Evolutionary conservation across 2,888 invertebrate genomes (phyloP).

Genomic region (Drosophila mulleri): DNA sequence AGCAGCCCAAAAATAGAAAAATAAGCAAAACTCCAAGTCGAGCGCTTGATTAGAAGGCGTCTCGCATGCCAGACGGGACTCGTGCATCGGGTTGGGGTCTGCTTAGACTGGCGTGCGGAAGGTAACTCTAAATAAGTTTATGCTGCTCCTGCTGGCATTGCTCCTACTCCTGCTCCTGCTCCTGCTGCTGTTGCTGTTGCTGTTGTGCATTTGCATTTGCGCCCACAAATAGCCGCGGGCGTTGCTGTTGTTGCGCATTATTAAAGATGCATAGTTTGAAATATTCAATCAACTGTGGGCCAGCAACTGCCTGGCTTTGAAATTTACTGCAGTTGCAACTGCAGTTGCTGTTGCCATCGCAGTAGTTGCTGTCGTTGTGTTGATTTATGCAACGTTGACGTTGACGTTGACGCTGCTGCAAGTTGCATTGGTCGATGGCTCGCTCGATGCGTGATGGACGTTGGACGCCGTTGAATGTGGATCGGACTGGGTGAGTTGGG

Average conservation of each 20-base stretch:
- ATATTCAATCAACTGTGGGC: constrained; percentile 76
- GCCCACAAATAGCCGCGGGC: constrained; percentile 72
- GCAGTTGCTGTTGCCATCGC: constrained; percentile 9
- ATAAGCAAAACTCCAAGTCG: constrained; percentile 7
- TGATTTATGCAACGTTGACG: constrained; percentile 71
- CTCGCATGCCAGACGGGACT: constrained; percentile 12
- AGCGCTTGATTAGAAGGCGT: constrained; percentile 35
- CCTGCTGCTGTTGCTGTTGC: background rate
- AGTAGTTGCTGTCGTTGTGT: constrained; percentile 48
- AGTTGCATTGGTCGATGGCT: constrained; percentile 63
- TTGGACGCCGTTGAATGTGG: constrained; percentile 23
- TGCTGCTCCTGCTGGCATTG: background rate
- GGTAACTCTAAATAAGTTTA: constrained; percentile 38
- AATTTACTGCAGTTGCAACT: constrained; percentile 44
- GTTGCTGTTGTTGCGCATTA: constrained; percentile 69
- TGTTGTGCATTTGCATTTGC: constrained; percentile 48
- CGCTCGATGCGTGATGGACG: constrained; percentile 53
- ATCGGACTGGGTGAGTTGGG: constrained; percentile 41
- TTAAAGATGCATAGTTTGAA: constrained; percentile 78
- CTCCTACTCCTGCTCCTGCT: background rate
- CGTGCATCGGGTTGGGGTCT: background rate
- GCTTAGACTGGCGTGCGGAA: constrained; percentile 3
- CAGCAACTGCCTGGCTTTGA: constrained; percentile 35
- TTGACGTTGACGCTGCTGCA: constrained; percentile 73
- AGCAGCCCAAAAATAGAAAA: constrained; percentile 21